phyloP scores from a whole-genome alignment of 2,113 vertebrate species.

The Cettia cetti region DNA sequence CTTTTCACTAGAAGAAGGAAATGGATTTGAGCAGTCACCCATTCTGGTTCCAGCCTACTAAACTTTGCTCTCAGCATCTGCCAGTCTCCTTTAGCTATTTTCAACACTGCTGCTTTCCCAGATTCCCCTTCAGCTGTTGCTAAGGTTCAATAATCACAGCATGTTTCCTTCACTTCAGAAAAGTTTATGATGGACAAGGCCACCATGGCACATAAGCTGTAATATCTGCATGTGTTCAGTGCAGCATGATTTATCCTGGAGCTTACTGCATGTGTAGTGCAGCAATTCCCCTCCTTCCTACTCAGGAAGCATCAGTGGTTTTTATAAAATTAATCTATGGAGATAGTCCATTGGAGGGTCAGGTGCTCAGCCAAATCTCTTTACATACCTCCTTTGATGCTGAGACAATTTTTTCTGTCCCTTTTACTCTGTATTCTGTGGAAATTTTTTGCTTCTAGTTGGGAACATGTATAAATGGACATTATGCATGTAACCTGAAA shows the following conservation, averaged over 20 bases:
- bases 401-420: not conserved
- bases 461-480: not conserved
- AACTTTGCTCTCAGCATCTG: not conserved
- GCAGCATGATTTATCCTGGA: not conserved
- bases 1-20: not conserved
- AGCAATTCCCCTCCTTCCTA: not conserved
- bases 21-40: not conserved
- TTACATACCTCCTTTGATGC: not conserved
- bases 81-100: not conserved
- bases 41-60: not conserved
- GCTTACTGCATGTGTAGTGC: not conserved
- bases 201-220: not conserved
- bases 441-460: not conserved
- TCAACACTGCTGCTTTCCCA: not conserved
- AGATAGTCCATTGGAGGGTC: not conserved
- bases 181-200: not conserved
- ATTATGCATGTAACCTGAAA: not conserved
- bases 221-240: not conserved
- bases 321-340: not conserved
- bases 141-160: not conserved
- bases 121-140: not conserved
- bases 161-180: not conserved
- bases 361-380: not conserved
- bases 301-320: not conserved
- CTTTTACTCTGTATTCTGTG: not conserved